These are phyloP conservation scores for Chelonia mydas DNA, from an alignment of 2,797 vertebrate species.

Conservation along the genomic window DNA sequence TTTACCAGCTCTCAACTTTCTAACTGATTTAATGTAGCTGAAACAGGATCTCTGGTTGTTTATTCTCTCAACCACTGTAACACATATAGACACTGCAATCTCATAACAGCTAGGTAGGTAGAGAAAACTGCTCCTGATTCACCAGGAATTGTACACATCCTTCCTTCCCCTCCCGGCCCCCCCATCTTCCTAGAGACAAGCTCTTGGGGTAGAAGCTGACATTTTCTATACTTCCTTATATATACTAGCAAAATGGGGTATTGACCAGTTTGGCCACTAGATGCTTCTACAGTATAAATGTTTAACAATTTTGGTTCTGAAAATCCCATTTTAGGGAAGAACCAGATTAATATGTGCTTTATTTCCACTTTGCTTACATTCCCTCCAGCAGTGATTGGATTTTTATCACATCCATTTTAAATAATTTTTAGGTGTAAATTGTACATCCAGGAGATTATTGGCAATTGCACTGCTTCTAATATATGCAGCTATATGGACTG, in stretches of 20 bases:
- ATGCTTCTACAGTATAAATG: neutral
- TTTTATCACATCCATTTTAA: neutral
- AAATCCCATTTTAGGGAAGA: neutral
- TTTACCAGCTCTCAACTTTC: neutral
- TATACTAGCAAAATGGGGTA: neutral
- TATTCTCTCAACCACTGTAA: neutral
- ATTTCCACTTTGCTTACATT: slow-evolving; percentile 10
- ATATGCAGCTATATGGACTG: fast-evolving
- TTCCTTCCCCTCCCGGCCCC: neutral
- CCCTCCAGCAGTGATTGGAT: neutral
- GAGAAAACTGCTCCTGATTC: neutral
- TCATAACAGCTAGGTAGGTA: slow-evolving; percentile 1
- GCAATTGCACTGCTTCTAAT: neutral
- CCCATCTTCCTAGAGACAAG: neutral
- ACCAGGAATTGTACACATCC: neutral
- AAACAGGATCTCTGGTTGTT: neutral
- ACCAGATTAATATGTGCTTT: slow-evolving; percentile 10
- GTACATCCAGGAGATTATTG: neutral
- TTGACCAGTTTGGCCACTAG: neutral
- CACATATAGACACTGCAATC: neutral
- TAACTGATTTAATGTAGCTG: neutral
- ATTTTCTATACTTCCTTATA: neutral
- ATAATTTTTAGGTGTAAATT: neutral
- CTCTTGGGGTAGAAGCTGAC: neutral
- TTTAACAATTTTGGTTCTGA: neutral